Conservation (phyloP, 2,888 invertebrate species). For the Piscicola geometra region DNA sequence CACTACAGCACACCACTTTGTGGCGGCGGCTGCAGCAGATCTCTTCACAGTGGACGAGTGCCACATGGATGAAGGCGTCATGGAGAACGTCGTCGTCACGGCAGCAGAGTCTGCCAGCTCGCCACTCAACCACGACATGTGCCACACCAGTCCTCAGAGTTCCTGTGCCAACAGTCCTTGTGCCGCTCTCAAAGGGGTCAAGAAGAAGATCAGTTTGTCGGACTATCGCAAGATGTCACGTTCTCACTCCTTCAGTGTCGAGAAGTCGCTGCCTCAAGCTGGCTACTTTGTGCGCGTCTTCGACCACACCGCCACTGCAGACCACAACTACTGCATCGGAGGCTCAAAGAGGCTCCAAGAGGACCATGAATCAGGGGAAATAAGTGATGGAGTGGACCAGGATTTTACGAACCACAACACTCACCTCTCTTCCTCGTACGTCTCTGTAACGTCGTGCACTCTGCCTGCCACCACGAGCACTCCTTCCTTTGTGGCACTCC, state of each 20-base stretch:
- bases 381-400: no score
- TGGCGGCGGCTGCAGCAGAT: no score
- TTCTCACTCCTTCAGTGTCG: neutral
- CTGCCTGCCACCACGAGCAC: no score
- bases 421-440: no score
- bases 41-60: neutral
- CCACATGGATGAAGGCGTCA: neutral
- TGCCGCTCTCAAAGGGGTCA: neutral
- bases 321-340: neutral
- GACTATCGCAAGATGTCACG: conserved; percentile 14
- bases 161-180: neutral
- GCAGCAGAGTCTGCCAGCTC: neutral
- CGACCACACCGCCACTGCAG: conserved; percentile 1
- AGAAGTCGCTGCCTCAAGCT: neutral
- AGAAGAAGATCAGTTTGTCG: conserved; percentile 5
- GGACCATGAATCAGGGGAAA: no score
- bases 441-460: no score
- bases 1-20: no score
- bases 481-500: no score
- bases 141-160: neutral
- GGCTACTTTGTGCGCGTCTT: neutral
- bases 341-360: no score
- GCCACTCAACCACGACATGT: neutral
- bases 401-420: no score
- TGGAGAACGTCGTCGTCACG: neutral